Percentiles rank a stretch among this genome's conserved stretches.
Conservation (phyloP, 92 coral and sea anemone genomes). For the Bergia sp. region DNA sequence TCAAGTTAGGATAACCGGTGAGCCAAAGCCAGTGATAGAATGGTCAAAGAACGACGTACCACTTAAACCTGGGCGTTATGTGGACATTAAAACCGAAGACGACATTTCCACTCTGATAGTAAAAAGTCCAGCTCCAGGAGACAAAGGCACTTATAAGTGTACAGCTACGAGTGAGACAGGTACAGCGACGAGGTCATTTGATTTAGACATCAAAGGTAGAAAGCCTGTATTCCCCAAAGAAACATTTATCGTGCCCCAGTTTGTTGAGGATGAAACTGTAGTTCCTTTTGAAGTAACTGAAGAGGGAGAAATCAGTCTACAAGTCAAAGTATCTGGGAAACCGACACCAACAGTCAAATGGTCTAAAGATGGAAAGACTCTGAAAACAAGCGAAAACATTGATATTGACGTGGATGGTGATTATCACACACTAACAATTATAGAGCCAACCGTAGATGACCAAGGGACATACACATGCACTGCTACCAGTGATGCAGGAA, state of each 20-base stretch:
- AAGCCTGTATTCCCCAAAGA: constrained; percentile 28
- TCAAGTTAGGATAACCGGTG: constrained; percentile 61
- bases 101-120: constrained; percentile 58
- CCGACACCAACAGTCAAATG: constrained; percentile 61
- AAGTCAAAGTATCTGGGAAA: constrained; percentile 66
- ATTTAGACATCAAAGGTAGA: constrained; percentile 61
- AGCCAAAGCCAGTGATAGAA: constrained; percentile 69
- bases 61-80: constrained; percentile 41
- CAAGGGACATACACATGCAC: constrained; percentile 85
- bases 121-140: constrained; percentile 68
- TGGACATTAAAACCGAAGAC: constrained; percentile 45
- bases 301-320: constrained; percentile 68
- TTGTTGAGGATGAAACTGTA: constrained; percentile 60
- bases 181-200: constrained; percentile 59
- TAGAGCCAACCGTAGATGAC: constrained; percentile 75
- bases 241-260: constrained; percentile 54
- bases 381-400: constrained; percentile 63
- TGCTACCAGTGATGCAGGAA: constrained; percentile 85
- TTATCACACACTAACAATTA: constrained; percentile 61
- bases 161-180: constrained; percentile 68
- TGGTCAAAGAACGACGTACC: constrained; percentile 74
- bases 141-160: constrained; percentile 68
- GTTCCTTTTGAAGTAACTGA: constrained; percentile 74
- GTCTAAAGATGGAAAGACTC: constrained; percentile 64
- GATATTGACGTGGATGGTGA: constrained; percentile 69